Conservation (phyloP, 2,797 vertebrate genomes). For the Pseudocheirus occidentalis region DNA sequence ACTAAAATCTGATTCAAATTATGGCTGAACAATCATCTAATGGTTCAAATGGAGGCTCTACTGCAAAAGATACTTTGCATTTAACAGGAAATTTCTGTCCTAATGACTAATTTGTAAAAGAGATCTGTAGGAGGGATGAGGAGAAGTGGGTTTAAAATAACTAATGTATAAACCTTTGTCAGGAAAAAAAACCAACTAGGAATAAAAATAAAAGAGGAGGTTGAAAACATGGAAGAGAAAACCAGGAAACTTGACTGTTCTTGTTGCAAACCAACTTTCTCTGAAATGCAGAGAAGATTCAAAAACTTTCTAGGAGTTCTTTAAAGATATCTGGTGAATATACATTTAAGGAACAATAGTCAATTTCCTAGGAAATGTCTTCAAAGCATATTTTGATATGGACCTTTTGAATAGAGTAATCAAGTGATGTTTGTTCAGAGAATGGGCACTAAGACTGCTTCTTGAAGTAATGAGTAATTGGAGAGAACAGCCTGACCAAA, state of each 20-base stretch:
- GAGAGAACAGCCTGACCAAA: slow-evolving; percentile 58
- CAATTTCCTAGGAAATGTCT: slow-evolving; percentile 63
- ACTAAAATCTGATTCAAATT: background rate
- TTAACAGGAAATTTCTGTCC: background rate
- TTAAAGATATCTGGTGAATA: slow-evolving; percentile 54
- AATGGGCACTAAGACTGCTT: slow-evolving; percentile 43
- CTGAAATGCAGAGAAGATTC: slow-evolving; percentile 44
- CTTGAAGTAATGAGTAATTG: slow-evolving; percentile 55
- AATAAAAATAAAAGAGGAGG: background rate
- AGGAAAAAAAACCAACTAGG: background rate
- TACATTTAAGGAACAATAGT: slow-evolving; percentile 72
- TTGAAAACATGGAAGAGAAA: slow-evolving; percentile 38
- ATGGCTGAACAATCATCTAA: background rate
- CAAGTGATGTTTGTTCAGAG: slow-evolving; percentile 68
- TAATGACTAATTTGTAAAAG: background rate
- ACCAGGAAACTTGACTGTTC: slow-evolving; percentile 1
- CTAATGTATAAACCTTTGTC: slow-evolving; percentile 8
- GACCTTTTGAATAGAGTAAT: slow-evolving; percentile 72
- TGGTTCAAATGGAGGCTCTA: background rate
- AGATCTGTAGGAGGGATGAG: background rate
- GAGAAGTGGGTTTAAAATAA: background rate
- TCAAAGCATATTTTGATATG: slow-evolving; percentile 52
- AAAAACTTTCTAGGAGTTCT: slow-evolving; percentile 31
- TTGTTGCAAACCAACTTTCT: slow-evolving; percentile 61
- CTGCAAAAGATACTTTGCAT: background rate